Conservation (phyloP, 2,113 vertebrate species). For the Tauraco erythrolophus region DNA sequence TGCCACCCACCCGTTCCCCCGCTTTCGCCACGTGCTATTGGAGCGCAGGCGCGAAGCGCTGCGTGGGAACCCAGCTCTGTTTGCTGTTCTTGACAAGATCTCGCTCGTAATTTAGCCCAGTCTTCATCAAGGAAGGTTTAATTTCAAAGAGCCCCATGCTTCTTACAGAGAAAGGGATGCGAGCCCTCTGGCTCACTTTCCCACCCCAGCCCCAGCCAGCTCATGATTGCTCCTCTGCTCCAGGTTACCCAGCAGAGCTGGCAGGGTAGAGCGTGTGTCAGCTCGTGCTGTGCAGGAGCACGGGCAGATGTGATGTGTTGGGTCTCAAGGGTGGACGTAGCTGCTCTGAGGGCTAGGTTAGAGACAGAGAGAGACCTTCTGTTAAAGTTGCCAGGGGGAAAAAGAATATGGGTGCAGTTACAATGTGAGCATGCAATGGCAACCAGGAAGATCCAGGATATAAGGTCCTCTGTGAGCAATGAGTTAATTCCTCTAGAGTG, state of each 20-base stretch:
- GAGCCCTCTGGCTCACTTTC: background rate
- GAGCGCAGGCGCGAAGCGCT: background rate
- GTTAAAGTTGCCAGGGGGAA: background rate
- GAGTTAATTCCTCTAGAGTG: background rate
- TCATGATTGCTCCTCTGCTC: background rate
- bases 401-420: background rate
- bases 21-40: rapidly evolving
- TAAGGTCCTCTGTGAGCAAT: background rate
- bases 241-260: background rate
- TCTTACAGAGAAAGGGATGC: background rate
- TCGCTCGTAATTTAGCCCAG: background rate
- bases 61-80: rapidly evolving
- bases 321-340: background rate
- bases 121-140: background rate
- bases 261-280: rapidly evolving
- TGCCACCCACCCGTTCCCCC: rapidly evolving
- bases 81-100: background rate
- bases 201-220: rapidly evolving
- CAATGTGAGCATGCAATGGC: background rate
- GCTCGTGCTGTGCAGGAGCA: background rate
- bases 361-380: background rate
- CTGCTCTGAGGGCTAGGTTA: background rate
- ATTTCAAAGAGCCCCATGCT: background rate
- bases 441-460: background rate
- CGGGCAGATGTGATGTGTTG: rapidly evolving